Percentiles rank a stretch among this genome's conserved stretches.
Evolutionary conservation across 1,140 invertebrate genomes (phyloP).

Genomic region (Colletes gigas): DNA sequence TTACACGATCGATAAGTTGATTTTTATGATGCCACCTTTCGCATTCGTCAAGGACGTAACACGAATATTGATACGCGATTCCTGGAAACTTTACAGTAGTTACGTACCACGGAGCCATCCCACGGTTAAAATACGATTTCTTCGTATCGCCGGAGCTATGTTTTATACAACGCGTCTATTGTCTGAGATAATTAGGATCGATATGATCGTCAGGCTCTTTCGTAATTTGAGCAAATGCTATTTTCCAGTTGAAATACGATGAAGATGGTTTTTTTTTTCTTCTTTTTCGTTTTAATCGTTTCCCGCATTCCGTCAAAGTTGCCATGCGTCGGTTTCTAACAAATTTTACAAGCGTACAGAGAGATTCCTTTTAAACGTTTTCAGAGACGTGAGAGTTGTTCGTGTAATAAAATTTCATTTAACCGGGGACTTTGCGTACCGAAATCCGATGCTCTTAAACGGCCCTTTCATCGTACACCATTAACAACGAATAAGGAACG

Average conservation of each 20-base stretch:
- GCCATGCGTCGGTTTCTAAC: background rate
- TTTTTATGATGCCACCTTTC: background rate
- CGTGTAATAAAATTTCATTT: background rate
- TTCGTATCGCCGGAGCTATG: background rate
- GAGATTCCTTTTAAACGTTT: too few relatives aligned
- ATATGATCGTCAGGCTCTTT: background rate
- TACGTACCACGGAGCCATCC: background rate
- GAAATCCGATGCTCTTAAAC: too few relatives aligned
- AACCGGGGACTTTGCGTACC: background rate
- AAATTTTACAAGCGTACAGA: too few relatives aligned
- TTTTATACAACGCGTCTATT: background rate
- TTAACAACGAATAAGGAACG: background rate
- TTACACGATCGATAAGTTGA: background rate
- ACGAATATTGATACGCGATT: conserved; percentile 14
- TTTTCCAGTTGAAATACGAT: background rate
- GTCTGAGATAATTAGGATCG: conserved; percentile 6
- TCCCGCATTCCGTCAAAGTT: too few relatives aligned
- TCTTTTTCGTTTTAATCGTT: background rate
- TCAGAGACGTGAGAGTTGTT: too few relatives aligned
- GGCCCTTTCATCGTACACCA: background rate
- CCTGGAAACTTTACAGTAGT: conserved; percentile 7
- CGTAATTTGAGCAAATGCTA: background rate
- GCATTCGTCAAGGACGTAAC: background rate
- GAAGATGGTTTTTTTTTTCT: background rate
- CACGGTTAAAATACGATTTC: conserved; percentile 7